Percentiles rank a stretch among this genome's conserved stretches.
Evolutionary conservation across 2,113 vertebrate species (phyloP).

Genomic region (Cricetomys ansorgei): DNA sequence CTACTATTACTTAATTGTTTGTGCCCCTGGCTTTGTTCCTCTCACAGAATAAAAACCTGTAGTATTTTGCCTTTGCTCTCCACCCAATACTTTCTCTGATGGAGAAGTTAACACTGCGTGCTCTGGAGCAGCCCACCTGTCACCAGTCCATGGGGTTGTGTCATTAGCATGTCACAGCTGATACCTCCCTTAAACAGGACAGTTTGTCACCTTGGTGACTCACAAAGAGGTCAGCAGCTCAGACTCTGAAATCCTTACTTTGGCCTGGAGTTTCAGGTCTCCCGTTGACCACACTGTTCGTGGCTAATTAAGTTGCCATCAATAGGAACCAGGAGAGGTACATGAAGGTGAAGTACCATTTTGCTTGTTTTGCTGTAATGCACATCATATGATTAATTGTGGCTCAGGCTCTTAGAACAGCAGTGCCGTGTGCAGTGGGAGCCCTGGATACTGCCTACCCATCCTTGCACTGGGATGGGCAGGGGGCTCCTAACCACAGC

Average conservation of each 20-base stretch:
- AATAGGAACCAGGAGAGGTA: slow-evolving; percentile 51
- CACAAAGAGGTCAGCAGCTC: not conserved
- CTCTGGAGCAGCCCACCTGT: slow-evolving; percentile 37
- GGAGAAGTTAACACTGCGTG: not conserved
- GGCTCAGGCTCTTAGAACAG: not conserved
- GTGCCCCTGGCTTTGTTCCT: not conserved
- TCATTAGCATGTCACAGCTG: slow-evolving; percentile 61
- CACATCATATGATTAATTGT: not conserved
- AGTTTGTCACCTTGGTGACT: slow-evolving; percentile 69
- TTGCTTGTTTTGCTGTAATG: slow-evolving; percentile 33
- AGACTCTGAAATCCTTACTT: not conserved
- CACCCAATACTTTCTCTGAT: not conserved
- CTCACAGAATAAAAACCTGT: not conserved
- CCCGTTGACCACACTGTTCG: slow-evolving; percentile 43
- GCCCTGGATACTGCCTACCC: not conserved
- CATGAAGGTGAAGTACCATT: slow-evolving; percentile 15
- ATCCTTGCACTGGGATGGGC: not conserved
- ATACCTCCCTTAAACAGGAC: slow-evolving; percentile 43
- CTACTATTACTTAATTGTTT: not conserved
- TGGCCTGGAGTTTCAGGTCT: not conserved
- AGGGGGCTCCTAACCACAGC: not conserved
- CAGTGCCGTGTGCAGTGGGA: not conserved
- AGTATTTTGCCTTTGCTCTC: not conserved
- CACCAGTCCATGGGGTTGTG: slow-evolving; percentile 38
- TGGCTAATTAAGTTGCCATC: slow-evolving; percentile 54